Percentiles rank a stretch among this genome's conserved stretches.
These are phyloP conservation scores for Tetraneura akinire DNA, from an alignment of 1,140 invertebrate genomes.

Conservation along the genomic window DNA sequence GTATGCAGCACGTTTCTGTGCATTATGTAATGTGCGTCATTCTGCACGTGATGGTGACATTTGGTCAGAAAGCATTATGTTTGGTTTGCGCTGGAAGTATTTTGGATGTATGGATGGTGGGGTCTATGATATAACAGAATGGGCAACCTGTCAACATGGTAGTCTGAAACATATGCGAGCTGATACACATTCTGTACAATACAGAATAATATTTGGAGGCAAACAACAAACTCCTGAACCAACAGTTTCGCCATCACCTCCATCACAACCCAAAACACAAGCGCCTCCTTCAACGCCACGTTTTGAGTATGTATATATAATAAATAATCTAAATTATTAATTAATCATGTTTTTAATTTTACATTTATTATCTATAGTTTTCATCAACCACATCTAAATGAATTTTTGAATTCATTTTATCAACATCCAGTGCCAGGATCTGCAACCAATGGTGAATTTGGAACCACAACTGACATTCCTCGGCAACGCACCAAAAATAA, in stretches of 20 bases:
- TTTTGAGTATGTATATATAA: constrained; percentile 31
- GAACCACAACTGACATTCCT: constrained; percentile 35
- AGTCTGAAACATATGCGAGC: constrained; percentile 78
- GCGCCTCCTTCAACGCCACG: constrained; percentile 36
- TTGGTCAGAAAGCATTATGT: constrained; percentile 87
- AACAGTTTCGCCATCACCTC: constrained; percentile 48
- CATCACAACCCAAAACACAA: constrained; percentile 45
- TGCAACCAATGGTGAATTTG: constrained; percentile 41
- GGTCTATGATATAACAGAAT: constrained; percentile 93
- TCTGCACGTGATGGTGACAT: constrained; percentile 92
- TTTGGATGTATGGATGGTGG: constrained; percentile 95
- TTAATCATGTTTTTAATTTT: not conserved
- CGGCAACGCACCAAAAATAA: constrained; percentile 48
- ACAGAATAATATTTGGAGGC: constrained; percentile 81
- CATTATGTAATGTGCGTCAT: constrained; percentile 85
- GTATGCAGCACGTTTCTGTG: constrained; percentile 87
- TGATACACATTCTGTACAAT: constrained; percentile 88
- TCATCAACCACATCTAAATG: constrained; percentile 41
- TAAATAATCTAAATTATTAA: not conserved
- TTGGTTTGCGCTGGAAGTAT: constrained; percentile 89
- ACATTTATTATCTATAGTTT: constrained; percentile 9
- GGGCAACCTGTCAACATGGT: constrained; percentile 88
- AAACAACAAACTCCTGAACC: constrained; percentile 62
- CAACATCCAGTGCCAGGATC: constrained; percentile 42
- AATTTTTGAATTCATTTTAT: constrained; percentile 44